Conservation (phyloP, 53 echinoderm and acorn worm species). For the Hippasteria phrygiana region DNA sequence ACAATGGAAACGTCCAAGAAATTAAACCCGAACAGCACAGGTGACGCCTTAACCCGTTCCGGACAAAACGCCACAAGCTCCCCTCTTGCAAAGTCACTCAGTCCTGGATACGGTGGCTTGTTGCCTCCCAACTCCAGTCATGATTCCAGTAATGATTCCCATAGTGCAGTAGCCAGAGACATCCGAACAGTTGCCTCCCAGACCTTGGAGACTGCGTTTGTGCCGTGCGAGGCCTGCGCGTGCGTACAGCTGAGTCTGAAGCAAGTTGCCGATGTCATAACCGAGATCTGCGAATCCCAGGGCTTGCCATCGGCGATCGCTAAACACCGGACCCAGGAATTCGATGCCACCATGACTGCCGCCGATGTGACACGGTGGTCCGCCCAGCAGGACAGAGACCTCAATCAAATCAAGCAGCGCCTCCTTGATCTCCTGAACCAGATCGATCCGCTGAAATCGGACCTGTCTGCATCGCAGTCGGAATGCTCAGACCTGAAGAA, state of each 20-base stretch:
- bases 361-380: constrained; percentile 83
- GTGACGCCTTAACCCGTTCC: neutral
- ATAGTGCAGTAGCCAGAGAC: constrained; percentile 71
- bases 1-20: constrained; percentile 57
- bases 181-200: constrained; percentile 86
- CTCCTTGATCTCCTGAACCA: constrained; percentile 78
- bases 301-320: constrained; percentile 72
- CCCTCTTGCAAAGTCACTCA: constrained; percentile 36
- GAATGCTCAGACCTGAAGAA: constrained; percentile 72
- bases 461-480: constrained; percentile 69
- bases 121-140: constrained; percentile 57
- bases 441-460: constrained; percentile 77
- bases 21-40: constrained; percentile 10
- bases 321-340: constrained; percentile 64
- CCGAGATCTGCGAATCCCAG: constrained; percentile 84
- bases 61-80: constrained; percentile 17
- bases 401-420: constrained; percentile 75
- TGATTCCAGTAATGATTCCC: constrained; percentile 14
- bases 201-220: constrained; percentile 94
- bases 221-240: constrained; percentile 93
- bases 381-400: constrained; percentile 81
- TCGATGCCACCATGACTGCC: constrained; percentile 76
- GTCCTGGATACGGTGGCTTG: constrained; percentile 37
- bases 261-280: constrained; percentile 75
- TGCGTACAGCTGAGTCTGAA: constrained; percentile 85